These are phyloP conservation scores for Ochropacha duplaris DNA, from an alignment of 2,888 invertebrate genomes.

Conservation along the genomic window DNA sequence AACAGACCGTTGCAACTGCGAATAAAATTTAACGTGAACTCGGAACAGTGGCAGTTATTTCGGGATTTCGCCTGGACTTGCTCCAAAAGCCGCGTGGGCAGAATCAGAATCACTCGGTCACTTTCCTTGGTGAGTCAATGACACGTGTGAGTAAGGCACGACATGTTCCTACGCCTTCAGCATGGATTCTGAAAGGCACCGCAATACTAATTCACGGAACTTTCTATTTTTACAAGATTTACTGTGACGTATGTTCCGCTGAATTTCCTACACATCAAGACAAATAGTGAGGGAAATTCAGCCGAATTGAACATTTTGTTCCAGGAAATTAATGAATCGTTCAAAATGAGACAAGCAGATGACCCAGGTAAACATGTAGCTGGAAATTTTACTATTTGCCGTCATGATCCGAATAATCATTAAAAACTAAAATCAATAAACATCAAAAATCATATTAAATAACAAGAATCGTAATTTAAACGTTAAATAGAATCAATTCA, in stretches of 20 bases:
- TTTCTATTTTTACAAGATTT: conserved; percentile 43
- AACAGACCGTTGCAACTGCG: conserved; percentile 55
- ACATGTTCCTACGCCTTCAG: conserved; percentile 27
- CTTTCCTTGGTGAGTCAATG: conserved; percentile 77
- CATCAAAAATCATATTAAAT: neutral
- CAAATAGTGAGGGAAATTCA: neutral
- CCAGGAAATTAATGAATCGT: no score
- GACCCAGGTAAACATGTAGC: neutral
- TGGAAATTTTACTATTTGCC: no score
- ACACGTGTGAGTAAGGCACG: conserved; percentile 51
- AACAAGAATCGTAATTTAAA: neutral
- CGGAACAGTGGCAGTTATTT: conserved; percentile 71
- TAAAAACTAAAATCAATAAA: no score
- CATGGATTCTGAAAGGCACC: conserved; percentile 21
- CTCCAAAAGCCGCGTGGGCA: conserved; percentile 66
- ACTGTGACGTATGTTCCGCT: conserved; percentile 21
- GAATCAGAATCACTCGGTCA: conserved; percentile 72
- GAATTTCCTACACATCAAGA: no score
- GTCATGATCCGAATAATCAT: no score
- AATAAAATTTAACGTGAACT: conserved; percentile 66
- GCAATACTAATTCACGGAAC: conserved; percentile 45
- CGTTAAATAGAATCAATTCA: neutral
- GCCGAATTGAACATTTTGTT: neutral
- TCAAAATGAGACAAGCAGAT: neutral
- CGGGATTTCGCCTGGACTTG: conserved; percentile 75